Evolutionary conservation across 2,797 vertebrate genomes (phyloP).

Genomic region (Erpetoichthys calabaricus): DNA sequence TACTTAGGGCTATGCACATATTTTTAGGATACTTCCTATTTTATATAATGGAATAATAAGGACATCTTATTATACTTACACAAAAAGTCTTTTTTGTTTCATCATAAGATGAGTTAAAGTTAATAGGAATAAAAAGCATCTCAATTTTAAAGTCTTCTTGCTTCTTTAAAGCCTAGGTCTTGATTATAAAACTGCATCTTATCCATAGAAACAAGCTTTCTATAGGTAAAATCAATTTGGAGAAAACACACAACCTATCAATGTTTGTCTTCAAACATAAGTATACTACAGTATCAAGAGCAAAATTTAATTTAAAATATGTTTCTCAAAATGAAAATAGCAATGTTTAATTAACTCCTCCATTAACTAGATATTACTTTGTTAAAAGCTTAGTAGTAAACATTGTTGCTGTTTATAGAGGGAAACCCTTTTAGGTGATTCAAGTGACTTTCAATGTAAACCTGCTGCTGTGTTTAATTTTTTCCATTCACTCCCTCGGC

Average conservation of each 20-base stretch:
- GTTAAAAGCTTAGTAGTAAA: slow-evolving; percentile 32
- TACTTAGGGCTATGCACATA: too few relatives aligned
- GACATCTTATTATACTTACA: too few relatives aligned
- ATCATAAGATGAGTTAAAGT: too few relatives aligned
- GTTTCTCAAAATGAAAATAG: slow-evolving; percentile 4
- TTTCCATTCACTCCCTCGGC: slow-evolving; percentile 53
- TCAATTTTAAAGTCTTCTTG: too few relatives aligned
- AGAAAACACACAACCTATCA: slow-evolving; percentile 13
- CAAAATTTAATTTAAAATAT: slow-evolving; percentile 2
- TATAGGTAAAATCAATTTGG: too few relatives aligned
- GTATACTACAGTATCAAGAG: slow-evolving; percentile 1
- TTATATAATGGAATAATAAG: too few relatives aligned
- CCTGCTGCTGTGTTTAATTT: slow-evolving; percentile 49
- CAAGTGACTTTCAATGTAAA: slow-evolving; percentile 52
- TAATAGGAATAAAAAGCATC: too few relatives aligned
- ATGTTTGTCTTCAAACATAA: slow-evolving; percentile 9
- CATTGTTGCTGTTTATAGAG: slow-evolving; percentile 65
- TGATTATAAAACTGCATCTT: too few relatives aligned
- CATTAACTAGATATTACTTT: slow-evolving; percentile 37
- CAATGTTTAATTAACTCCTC: slow-evolving; percentile 17
- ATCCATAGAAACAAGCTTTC: too few relatives aligned
- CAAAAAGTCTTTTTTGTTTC: too few relatives aligned
- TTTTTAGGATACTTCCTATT: too few relatives aligned
- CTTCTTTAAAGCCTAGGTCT: too few relatives aligned
- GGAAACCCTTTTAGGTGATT: slow-evolving; percentile 59